Evolutionary conservation across 2,113 vertebrate genomes (phyloP).

Genomic region (Hemibagrus wyckioides): DNA sequence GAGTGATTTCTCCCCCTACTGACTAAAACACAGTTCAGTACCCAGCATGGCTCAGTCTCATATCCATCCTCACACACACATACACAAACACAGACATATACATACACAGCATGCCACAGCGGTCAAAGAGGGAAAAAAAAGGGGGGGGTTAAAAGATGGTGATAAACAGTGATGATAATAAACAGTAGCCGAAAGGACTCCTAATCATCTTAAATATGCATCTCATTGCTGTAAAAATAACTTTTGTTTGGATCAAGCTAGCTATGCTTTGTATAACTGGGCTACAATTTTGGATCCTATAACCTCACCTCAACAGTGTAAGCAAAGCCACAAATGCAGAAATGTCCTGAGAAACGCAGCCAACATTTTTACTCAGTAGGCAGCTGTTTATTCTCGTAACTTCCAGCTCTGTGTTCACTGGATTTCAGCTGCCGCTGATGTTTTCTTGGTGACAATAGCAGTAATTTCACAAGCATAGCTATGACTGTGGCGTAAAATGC

Average conservation of each 20-base stretch:
- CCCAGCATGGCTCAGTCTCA: constrained; percentile 48
- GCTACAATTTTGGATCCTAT: constrained; percentile 8
- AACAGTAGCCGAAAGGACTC: constrained; percentile 35
- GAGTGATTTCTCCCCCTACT: constrained; percentile 68
- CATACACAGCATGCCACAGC: constrained; percentile 39
- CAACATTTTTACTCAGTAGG: constrained; percentile 5
- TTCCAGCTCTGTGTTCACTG: neutral
- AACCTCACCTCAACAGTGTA: neutral
- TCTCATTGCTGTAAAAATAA: constrained; percentile 44
- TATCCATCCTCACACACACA: constrained; percentile 35
- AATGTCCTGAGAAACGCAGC: neutral
- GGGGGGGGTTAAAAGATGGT: constrained; percentile 38
- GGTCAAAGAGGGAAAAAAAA: constrained; percentile 36
- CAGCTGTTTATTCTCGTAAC: constrained; percentile 7
- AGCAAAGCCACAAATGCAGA: constrained; percentile 7
- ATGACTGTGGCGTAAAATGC: neutral
- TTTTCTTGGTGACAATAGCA: constrained; percentile 5
- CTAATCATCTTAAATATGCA: constrained; percentile 38
- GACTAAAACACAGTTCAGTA: constrained; percentile 61
- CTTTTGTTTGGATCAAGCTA: constrained; percentile 32
- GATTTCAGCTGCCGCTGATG: neutral
- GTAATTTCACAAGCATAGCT: neutral
- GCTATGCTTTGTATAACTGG: constrained; percentile 13
- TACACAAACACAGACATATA: constrained; percentile 31
- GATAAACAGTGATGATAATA: constrained; percentile 41